These are phyloP conservation scores for Cotesia glomerata DNA, from an alignment of 1,140 invertebrate species.

Conservation along the genomic window DNA sequence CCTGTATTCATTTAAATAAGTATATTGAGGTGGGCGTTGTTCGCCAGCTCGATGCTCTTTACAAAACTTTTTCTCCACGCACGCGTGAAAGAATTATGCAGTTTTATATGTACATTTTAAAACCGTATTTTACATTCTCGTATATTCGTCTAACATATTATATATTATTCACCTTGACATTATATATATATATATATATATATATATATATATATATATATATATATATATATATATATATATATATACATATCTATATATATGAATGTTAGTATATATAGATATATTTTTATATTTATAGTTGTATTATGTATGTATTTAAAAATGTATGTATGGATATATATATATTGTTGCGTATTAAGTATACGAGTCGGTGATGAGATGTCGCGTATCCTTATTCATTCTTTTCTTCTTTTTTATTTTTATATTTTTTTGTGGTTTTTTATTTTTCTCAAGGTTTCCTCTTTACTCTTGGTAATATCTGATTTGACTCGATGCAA, in stretches of 20 bases:
- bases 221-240: background rate
- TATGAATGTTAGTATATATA: background rate
- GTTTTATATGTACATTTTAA: constrained; percentile 4
- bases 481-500: constrained; percentile 1
- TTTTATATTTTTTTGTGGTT: background rate
- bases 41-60: background rate
- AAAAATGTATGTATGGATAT: background rate
- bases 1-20: background rate
- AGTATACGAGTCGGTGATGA: background rate
- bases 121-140: background rate
- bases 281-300: background rate
- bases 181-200: background rate
- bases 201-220: background rate
- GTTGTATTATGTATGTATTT: background rate
- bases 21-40: background rate
- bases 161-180: background rate
- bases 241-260: background rate
- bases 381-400: background rate
- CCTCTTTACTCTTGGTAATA: background rate
- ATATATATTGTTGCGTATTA: background rate
- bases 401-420: background rate
- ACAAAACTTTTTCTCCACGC: constrained; percentile 3
- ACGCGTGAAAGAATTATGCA: constrained; percentile 17
- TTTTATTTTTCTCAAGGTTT: constrained; percentile 25
- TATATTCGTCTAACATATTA: background rate